Evolutionary conservation across 2,113 vertebrate species (phyloP), one percentile per base, ranked within the genome.

Genomic region (Phoenicopterus ruber): DNA sequence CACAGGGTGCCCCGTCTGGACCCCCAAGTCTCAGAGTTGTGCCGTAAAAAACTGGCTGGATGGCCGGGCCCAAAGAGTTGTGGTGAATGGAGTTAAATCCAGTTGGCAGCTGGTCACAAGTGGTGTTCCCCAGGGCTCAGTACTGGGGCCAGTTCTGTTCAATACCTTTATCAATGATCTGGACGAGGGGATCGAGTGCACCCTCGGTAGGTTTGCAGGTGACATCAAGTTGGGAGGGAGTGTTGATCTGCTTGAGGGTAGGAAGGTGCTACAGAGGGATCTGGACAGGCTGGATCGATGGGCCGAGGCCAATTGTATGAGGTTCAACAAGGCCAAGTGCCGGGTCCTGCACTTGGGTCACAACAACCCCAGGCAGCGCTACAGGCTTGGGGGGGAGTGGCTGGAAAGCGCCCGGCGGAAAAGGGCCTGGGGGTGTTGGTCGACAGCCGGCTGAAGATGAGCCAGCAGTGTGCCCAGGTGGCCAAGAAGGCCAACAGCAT

Each of bases 91-190:
- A 65, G 22, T 22, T 58, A 4, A 63, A 69, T 14, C 54, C 17
- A 63, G 2, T 4, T 13, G 6, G 7, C 6, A 7, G 7, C 6
- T 0, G 0, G 2, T 34, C 17, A 38, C 5, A 15, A 15, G 25
- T 11, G 12, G 17, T 16, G 22, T 10, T 21, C 22, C 2, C 31
- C 32, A 29, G 31, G 18, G 10, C 6, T 62, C 29, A 8, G 34
- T 11, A 1, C 0, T 46, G 13, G 17, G 14, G 10, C 5, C 0
- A 0, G 3, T 6, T 9, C 10, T 36, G 8, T 46, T 82, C 13
- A 42, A 22, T 12, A 21, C 13, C 9, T 62, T 36, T 65, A 13
- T 31, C 20, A 14, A 7, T 14, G 21, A 18, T 29, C 8, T 61
- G 24, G 24, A 55, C 0, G 1, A 40, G 11, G 16, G 3, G 4